Base-by-base conservation (phyloP, 1,140 invertebrate species). In the Lucilia sericata region DNA sequence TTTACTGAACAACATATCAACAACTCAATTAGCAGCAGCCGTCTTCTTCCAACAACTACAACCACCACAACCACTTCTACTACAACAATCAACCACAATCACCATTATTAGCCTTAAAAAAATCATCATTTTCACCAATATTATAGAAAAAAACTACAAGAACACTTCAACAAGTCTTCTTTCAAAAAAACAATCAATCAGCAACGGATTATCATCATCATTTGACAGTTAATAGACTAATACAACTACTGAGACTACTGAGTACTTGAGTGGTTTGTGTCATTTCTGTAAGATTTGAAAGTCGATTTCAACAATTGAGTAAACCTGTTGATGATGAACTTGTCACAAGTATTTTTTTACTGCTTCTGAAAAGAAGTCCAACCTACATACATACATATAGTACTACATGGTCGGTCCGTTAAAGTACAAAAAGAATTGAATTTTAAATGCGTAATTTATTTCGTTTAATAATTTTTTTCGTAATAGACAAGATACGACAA, bases 1-100 rank as follows among this genome's bases (percentile, higher is more conserved):
- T 21, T 80, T 78, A 70, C 5, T 25, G 76, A 80, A 49, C 76
- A 80, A 80, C 47, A 80, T 80, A 19, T 80, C 42, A 80, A 19
- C 76, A 80, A 80, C 76, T 49, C n/a, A 80, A 21, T 47, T 80
- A 21, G 76, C 76, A 80, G 76, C 76, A 7, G 42, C 19, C 75
- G 42, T 42, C 75, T 80, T 49, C 76, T n/a, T 49, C 7, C 42
- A 49, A 21, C 76, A 49, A 80, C 47, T 49, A 80, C 76, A 2
- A 80, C 76, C 13, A 80, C 76, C 47, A 80, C 75, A 12, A 78
- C 75, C 75, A 78, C 75, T 17, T n/a, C 55, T 17, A 60, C 55
- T 60, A 60, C 55, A 14, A 60, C 55, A 14, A 60, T 34, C 75
- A 42, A 47, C 76, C 76, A 80, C 76, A 80, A 80, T 80, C 76